Conservation (phyloP, 2,888 invertebrate genomes). For the Ormyrus labotus region DNA sequence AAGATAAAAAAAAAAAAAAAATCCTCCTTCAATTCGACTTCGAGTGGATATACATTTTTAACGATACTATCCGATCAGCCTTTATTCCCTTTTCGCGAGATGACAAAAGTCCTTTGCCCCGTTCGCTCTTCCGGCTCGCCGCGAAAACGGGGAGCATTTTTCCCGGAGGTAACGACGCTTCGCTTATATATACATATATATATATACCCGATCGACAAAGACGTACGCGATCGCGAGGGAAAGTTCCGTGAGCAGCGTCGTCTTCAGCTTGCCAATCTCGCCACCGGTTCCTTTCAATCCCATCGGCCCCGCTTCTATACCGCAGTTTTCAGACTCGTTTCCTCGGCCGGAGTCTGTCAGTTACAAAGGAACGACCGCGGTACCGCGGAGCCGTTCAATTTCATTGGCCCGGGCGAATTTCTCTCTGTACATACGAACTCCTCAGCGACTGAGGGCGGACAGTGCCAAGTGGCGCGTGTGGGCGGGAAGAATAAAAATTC, state of each 20-base stretch:
- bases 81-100: not conserved
- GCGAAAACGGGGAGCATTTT: conserved; percentile 9
- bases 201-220: not conserved
- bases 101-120: not conserved
- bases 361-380: conserved; percentile 13
- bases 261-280: not conserved
- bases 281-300: not conserved
- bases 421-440: conserved; percentile 5
- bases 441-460: conserved; percentile 21
- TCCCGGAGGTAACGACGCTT: not conserved
- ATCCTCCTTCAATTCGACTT: too few relatives aligned
- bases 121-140: not conserved
- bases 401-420: conserved; percentile 1
- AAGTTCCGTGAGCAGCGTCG: not conserved
- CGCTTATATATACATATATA: not conserved
- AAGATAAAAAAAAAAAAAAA: too few relatives aligned
- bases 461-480: conserved; percentile 7
- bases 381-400: too few relatives aligned
- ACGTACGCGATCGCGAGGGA: not conserved
- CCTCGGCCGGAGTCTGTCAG: not conserved
- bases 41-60: too few relatives aligned
- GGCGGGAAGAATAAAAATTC: conserved; percentile 18
- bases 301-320: not conserved
- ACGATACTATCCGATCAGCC: too few relatives aligned
- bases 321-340: not conserved